These are phyloP conservation scores for Brachionus koreanus DNA, from an alignment of 1,140 invertebrate species.

Conservation along the genomic window DNA sequence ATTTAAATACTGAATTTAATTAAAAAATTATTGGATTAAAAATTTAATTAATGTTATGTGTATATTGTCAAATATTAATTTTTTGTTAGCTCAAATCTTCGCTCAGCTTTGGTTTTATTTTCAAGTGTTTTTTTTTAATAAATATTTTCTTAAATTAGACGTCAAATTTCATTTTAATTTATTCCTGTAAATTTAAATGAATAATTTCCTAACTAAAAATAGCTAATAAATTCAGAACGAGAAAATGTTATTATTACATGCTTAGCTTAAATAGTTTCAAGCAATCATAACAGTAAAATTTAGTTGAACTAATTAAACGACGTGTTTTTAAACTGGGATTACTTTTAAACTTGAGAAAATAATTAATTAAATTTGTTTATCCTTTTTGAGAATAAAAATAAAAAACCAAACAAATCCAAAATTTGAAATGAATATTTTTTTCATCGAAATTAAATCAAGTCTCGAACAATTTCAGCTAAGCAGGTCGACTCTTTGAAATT, in stretches of 20 bases:
- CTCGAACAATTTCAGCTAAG: no score
- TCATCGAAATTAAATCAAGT: no score
- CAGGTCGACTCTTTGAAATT: background rate
- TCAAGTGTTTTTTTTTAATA: background rate
- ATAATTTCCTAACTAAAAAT: background rate
- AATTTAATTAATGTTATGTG: conserved; percentile 1
- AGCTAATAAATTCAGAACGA: background rate
- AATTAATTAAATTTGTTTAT: background rate
- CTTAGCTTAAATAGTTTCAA: background rate
- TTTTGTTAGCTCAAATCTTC: background rate
- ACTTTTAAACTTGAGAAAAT: background rate
- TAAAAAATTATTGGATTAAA: conserved; percentile 10
- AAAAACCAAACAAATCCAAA: background rate
- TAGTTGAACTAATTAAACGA: background rate
- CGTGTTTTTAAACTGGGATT: background rate
- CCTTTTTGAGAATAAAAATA: background rate
- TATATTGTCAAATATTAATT: background rate
- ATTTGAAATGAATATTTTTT: background rate
- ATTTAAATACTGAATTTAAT: conserved; percentile 1
- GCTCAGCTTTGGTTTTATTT: background rate
- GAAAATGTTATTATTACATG: background rate
- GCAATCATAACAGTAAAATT: background rate
- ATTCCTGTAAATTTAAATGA: background rate
- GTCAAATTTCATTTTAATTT: background rate
- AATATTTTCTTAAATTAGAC: conserved; percentile 1